Percentiles rank a stretch among this genome's conserved stretches.
Evolutionary conservation across 2,888 invertebrate species (phyloP).

Genomic region (Opisthograptis luteolata): DNA sequence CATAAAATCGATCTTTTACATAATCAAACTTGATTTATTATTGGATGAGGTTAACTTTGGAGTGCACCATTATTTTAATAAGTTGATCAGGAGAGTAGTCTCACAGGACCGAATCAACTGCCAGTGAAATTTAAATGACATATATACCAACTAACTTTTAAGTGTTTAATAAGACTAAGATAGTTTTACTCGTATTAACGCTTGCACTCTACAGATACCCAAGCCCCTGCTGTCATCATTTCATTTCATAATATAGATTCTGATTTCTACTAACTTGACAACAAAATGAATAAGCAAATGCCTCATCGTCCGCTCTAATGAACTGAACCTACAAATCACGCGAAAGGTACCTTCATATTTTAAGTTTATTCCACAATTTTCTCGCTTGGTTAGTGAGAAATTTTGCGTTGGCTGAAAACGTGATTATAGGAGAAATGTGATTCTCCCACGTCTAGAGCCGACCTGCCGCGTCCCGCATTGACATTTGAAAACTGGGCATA

Average conservation of each 20-base stretch:
- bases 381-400: conserved; percentile 19
- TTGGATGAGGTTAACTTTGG: neutral
- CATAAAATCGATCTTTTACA: neutral
- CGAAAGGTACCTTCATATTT: conserved; percentile 21
- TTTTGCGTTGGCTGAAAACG: conserved; percentile 29
- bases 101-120: too few species aligned
- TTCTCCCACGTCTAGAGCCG: conserved; percentile 63
- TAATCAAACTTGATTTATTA: neutral
- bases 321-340: conserved; percentile 36
- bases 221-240: conserved; percentile 8
- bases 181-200: too few species aligned
- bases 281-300: conserved; percentile 27
- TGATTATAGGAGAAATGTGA: conserved; percentile 59
- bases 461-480: conserved; percentile 63
- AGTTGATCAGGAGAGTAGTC: too few species aligned
- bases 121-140: too few species aligned
- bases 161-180: too few species aligned
- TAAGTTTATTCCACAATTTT: conserved; percentile 29
- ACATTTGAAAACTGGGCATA: conserved; percentile 66
- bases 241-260: conserved; percentile 16
- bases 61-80: too few species aligned
- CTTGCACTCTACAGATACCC: neutral
- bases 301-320: conserved; percentile 30
- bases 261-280: conserved; percentile 14
- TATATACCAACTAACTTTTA: too few species aligned